Conservation (phyloP, 2,113 vertebrate genomes). For the Spizaetus ornatus region DNA sequence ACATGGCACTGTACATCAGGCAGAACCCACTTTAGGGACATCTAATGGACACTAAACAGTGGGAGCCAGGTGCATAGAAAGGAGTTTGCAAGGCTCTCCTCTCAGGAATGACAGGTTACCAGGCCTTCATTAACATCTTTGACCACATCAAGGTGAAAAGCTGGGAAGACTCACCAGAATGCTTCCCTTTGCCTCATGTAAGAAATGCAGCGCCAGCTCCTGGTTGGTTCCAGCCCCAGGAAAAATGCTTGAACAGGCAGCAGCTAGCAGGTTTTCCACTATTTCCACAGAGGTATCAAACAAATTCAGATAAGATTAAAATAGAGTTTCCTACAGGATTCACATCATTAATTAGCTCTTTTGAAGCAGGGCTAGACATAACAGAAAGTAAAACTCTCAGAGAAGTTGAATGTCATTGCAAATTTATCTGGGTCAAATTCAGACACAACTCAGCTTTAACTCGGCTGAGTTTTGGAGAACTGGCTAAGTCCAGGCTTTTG, state of each 20-base stretch:
- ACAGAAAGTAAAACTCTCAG: background rate
- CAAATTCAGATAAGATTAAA: background rate
- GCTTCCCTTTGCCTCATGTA: conserved; percentile 88
- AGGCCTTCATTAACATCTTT: background rate
- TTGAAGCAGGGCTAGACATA: background rate
- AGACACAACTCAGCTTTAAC: background rate
- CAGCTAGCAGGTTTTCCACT: conserved; percentile 91
- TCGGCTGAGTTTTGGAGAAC: too few relatives aligned
- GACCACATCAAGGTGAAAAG: background rate
- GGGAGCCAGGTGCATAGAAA: background rate
- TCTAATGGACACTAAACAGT: background rate
- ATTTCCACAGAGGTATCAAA: background rate
- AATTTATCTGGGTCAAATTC: background rate
- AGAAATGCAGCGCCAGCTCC: conserved; percentile 90
- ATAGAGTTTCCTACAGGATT: background rate
- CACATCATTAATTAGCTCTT: background rate
- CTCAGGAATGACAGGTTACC: background rate
- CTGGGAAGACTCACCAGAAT: conserved; percentile 84
- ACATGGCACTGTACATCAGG: background rate
- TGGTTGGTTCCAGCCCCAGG: conserved; percentile 94
- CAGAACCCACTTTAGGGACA: background rate
- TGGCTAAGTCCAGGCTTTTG: too few relatives aligned
- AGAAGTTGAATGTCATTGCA: background rate
- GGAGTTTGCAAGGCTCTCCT: background rate
- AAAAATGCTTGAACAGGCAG: conserved; percentile 93